Conservation (phyloP, 2,888 invertebrate species). For the Zelleria hepariella region DNA sequence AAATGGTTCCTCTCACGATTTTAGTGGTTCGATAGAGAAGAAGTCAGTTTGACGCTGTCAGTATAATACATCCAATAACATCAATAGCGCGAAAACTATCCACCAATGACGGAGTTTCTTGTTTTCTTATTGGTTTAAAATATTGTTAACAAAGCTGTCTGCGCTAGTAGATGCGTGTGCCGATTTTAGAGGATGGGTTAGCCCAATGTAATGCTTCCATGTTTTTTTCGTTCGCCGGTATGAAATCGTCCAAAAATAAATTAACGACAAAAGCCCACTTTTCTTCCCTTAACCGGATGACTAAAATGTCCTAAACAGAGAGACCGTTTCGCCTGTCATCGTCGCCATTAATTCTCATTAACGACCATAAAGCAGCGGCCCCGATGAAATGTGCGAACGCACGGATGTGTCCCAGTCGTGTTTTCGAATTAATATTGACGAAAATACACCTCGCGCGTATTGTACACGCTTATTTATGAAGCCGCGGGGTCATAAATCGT, state of each 20-base stretch:
- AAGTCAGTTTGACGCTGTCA: too few relatives aligned
- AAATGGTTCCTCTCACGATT: too few relatives aligned
- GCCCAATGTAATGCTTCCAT: too few relatives aligned
- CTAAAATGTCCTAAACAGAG: conserved; percentile 1
- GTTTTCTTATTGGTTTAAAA: too few relatives aligned
- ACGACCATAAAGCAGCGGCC: conserved; percentile 14
- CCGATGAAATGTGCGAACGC: neutral
- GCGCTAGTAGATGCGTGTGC: too few relatives aligned
- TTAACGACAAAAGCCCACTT: neutral
- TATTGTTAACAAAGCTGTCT: too few relatives aligned
- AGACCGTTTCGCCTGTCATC: conserved; percentile 22
- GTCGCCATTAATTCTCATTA: conserved; percentile 35
- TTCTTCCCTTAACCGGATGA: neutral
- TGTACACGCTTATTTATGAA: neutral
- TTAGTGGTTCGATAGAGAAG: too few relatives aligned
- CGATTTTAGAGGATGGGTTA: too few relatives aligned
- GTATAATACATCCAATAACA: too few relatives aligned
- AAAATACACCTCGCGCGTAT: neutral
- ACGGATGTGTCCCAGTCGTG: neutral
- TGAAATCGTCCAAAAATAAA: neutral
- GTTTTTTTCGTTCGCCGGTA: too few relatives aligned
- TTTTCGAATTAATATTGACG: neutral
- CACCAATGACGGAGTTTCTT: too few relatives aligned
- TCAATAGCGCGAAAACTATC: too few relatives aligned
- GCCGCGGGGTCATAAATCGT: neutral